phyloP scores from a whole-genome alignment of 2,888 invertebrate species.

The Watsonalla cultraria region DNA sequence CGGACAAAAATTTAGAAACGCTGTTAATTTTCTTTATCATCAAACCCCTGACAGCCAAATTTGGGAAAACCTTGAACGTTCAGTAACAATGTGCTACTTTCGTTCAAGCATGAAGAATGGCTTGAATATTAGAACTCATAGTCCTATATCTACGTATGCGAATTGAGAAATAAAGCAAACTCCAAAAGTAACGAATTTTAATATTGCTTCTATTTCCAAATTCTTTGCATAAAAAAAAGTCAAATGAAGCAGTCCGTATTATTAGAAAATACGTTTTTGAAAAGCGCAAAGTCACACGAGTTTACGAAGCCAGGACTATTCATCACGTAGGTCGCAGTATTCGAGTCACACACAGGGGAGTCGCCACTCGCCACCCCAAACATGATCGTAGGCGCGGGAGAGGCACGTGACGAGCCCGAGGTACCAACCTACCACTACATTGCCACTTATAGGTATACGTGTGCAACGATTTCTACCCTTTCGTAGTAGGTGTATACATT shows the following conservation, averaged over 20 bases:
- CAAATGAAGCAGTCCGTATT: neutral
- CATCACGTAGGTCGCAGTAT: neutral
- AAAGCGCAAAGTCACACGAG: neutral
- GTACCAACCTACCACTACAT: neutral
- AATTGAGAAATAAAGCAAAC: no score
- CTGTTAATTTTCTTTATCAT: neutral
- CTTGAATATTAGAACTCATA: no score
- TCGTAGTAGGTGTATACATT: constrained; percentile 1
- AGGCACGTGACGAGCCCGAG: constrained; percentile 29
- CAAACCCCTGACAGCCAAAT: neutral
- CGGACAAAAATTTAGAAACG: neutral
- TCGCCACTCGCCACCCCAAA: constrained; percentile 5
- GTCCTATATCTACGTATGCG: no score
- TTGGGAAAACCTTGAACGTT: neutral
- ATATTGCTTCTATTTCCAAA: no score
- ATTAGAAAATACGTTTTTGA: neutral
- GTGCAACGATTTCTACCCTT: constrained; percentile 6
- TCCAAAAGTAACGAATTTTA: no score
- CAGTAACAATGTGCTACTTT: no score
- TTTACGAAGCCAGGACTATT: neutral
- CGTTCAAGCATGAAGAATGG: no score
- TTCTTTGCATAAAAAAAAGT: neutral
- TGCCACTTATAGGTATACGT: neutral
- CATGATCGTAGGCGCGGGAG: constrained; percentile 29
- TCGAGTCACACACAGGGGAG: neutral